Evolutionary conservation across 2,113 vertebrate genomes (phyloP).

Genomic region (Dasyprocta punctata): DNA sequence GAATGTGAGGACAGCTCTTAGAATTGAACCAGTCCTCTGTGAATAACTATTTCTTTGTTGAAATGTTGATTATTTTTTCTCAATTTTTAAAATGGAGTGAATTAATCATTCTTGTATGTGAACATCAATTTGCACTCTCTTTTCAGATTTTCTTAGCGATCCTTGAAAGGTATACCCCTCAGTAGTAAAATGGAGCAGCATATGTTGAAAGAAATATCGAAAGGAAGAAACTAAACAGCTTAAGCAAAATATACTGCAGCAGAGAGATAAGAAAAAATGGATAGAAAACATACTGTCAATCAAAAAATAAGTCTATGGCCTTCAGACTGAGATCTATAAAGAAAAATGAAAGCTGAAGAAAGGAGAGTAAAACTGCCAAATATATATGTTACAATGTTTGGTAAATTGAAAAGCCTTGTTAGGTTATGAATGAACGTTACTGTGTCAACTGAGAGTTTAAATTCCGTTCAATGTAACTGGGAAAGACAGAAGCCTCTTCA

Average conservation of each 20-base stretch:
- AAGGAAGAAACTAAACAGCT: background rate
- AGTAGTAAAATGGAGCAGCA: background rate
- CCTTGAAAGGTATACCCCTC: conserved; percentile 42
- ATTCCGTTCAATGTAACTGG: background rate
- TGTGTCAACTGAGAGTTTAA: background rate
- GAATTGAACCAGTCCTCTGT: background rate
- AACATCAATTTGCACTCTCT: background rate
- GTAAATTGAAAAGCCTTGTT: conserved; percentile 32
- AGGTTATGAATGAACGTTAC: background rate
- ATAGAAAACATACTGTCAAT: background rate
- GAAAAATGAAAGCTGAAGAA: conserved; percentile 18
- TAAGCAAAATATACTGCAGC: conserved; percentile 13
- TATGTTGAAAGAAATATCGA: conserved; percentile 10
- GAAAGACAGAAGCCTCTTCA: accelerated
- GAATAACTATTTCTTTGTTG: background rate
- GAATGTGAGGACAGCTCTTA: background rate
- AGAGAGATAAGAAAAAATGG: conserved; percentile 36
- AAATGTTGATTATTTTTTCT: background rate
- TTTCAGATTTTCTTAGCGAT: background rate
- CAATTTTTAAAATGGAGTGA: conserved; percentile 3
- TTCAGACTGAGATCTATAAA: background rate
- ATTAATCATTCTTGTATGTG: background rate
- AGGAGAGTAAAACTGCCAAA: background rate
- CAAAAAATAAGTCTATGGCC: background rate
- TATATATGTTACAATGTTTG: background rate